phyloP scores from a whole-genome alignment of 2,888 invertebrate species.

The Pasiphila rectangulata region DNA sequence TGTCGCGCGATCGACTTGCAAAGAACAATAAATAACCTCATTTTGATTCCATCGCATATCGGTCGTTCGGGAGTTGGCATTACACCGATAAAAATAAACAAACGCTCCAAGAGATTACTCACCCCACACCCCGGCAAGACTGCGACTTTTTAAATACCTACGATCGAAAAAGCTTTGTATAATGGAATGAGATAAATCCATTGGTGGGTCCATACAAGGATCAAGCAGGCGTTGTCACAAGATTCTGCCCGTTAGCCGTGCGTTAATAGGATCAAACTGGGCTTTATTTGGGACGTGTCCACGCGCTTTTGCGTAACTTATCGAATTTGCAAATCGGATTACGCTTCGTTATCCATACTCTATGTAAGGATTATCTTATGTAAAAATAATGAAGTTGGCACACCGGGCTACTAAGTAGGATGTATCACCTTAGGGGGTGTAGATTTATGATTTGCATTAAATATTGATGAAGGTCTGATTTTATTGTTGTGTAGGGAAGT shows the following conservation, averaged over 20 bases:
- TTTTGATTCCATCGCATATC: slow-evolving; percentile 43
- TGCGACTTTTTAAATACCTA: slow-evolving; percentile 30
- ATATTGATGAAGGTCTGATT: slow-evolving; percentile 14
- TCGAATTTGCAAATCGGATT: slow-evolving; percentile 79
- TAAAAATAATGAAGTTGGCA: slow-evolving; percentile 27
- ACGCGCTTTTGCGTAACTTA: slow-evolving; percentile 77
- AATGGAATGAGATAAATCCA: slow-evolving; percentile 45
- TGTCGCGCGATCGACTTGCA: slow-evolving; percentile 38
- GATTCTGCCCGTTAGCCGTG: slow-evolving; percentile 72
- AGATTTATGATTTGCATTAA: slow-evolving; percentile 5
- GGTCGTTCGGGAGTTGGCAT: slow-evolving; percentile 37
- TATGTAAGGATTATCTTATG: slow-evolving; percentile 29
- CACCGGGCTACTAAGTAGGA: slow-evolving; percentile 6
- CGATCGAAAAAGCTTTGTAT: slow-evolving; percentile 38
- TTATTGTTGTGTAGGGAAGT: slow-evolving; percentile 8
- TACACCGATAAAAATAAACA: slow-evolving; percentile 48
- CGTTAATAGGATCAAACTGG: slow-evolving; percentile 79
- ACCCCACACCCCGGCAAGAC: slow-evolving; percentile 31
- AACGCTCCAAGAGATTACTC: slow-evolving; percentile 43
- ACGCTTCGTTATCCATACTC: slow-evolving; percentile 70
- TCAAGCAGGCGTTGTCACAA: slow-evolving; percentile 62
- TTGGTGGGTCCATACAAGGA: slow-evolving; percentile 53
- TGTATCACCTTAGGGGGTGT: background rate
- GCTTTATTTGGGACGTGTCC: slow-evolving; percentile 75
- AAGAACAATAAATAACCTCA: slow-evolving; percentile 46